Conservation (phyloP, 2,888 invertebrate species). For the Drosophila leonis region DNA sequence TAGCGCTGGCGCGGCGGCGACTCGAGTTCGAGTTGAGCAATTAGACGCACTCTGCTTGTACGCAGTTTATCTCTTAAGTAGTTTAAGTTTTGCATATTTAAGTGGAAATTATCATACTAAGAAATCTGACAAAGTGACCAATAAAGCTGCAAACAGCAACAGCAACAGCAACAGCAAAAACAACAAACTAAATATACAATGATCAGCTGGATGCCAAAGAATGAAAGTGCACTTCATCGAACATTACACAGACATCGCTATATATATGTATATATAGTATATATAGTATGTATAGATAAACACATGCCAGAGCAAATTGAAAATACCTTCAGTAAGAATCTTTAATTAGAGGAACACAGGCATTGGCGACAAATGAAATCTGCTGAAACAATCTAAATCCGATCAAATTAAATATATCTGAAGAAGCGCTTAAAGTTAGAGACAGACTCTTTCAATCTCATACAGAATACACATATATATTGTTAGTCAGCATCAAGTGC, state of each 20-base stretch:
- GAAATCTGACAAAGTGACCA: constrained; percentile 34
- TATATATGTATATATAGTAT: background rate
- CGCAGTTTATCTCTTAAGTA: constrained; percentile 26
- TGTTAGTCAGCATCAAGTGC: background rate
- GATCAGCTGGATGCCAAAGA: background rate
- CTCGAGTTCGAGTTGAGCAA: constrained; percentile 31
- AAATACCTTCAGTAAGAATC: background rate
- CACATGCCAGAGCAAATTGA: background rate
- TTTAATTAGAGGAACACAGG: background rate
- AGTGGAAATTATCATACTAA: constrained; percentile 50
- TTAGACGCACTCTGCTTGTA: constrained; percentile 27
- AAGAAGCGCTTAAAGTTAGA: background rate
- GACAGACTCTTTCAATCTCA: background rate
- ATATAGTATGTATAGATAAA: background rate
- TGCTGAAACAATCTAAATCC: background rate
- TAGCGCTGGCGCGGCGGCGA: constrained; percentile 32
- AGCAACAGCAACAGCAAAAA: constrained; percentile 1
- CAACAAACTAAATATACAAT: background rate
- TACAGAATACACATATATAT: background rate
- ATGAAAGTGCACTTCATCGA: background rate
- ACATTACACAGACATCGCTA: background rate
- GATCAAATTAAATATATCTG: background rate
- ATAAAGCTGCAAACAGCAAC: constrained; percentile 25
- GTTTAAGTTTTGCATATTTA: constrained; percentile 47
- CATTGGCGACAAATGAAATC: background rate